Percentiles rank a stretch among this genome's conserved stretches.
These are phyloP conservation scores for Ectemnius continuus DNA, from an alignment of 2,888 invertebrate genomes.

Conservation along the genomic window DNA sequence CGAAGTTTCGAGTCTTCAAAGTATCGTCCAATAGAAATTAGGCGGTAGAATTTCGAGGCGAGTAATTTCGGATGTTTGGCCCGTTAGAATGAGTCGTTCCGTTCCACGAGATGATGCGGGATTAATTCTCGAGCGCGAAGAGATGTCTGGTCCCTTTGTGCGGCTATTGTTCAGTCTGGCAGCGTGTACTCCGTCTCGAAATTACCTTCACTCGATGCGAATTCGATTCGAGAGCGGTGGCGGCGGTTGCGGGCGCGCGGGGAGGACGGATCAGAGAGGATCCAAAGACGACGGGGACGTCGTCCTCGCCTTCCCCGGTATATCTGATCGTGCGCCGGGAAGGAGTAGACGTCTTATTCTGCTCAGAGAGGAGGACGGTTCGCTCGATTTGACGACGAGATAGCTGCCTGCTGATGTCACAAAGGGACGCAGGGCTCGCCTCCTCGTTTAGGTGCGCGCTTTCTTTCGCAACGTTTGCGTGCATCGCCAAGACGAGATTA, in stretches of 20 bases:
- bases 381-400: constrained; percentile 58
- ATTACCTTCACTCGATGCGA: constrained; percentile 54
- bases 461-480: constrained; percentile 17
- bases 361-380: constrained; percentile 29
- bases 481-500: neutral
- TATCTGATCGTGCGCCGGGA: constrained; percentile 57
- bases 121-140: constrained; percentile 30
- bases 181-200: constrained; percentile 28
- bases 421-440: constrained; percentile 44
- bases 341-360: constrained; percentile 60
- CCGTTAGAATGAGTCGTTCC: neutral
- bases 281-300: constrained; percentile 44
- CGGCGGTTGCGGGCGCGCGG: constrained; percentile 12
- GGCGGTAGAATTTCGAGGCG: too few species aligned
- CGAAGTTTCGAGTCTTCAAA: too few species aligned
- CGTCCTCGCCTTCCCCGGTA: constrained; percentile 19
- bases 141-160: constrained; percentile 15
- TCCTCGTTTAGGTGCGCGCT: constrained; percentile 42
- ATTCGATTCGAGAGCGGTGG: constrained; percentile 44
- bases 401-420: constrained; percentile 55
- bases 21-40: too few species aligned
- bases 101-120: constrained; percentile 4
- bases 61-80: neutral
- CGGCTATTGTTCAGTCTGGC: constrained; percentile 31
- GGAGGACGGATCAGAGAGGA: constrained; percentile 39